Evolutionary conservation across 1,140 invertebrate genomes (phyloP).

Genomic region (Steinernema feltiae): DNA sequence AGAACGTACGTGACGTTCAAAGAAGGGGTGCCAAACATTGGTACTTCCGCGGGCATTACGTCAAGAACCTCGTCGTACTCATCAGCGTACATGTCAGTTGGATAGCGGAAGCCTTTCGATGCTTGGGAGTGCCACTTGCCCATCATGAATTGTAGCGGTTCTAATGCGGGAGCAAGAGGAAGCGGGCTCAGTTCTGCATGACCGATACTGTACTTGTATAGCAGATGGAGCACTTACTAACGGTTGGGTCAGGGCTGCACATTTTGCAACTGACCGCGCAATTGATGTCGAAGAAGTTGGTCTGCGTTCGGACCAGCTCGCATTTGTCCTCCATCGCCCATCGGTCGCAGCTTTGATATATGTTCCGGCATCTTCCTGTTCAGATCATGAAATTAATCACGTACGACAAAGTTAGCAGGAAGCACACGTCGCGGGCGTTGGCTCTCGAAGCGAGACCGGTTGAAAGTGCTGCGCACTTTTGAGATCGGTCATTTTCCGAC

Average conservation of each 20-base stretch:
- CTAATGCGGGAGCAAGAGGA: slow-evolving; percentile 53
- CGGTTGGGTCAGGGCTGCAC: slow-evolving; percentile 46
- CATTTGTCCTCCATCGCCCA: slow-evolving; percentile 58
- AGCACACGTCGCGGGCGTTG: background rate
- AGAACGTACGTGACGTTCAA: slow-evolving; percentile 52
- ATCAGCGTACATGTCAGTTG: slow-evolving; percentile 49
- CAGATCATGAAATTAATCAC: slow-evolving; percentile 20
- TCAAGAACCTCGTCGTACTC: slow-evolving; percentile 57
- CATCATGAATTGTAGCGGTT: slow-evolving; percentile 56
- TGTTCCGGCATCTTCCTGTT: slow-evolving; percentile 55
- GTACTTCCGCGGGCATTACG: slow-evolving; percentile 53
- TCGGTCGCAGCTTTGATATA: slow-evolving; percentile 56
- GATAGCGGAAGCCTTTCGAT: slow-evolving; percentile 49
- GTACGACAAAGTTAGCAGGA: slow-evolving; percentile 4
- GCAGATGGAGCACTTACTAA: slow-evolving; percentile 42
- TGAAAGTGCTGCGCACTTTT: slow-evolving; percentile 8
- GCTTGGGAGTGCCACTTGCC: slow-evolving; percentile 57
- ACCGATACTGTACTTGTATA: background rate
- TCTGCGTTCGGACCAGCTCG: slow-evolving; percentile 53
- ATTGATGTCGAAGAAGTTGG: slow-evolving; percentile 58
- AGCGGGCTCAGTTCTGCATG: slow-evolving; percentile 51
- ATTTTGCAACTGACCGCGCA: slow-evolving; percentile 55
- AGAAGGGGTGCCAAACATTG: slow-evolving; percentile 57
- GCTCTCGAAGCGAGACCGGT: slow-evolving; percentile 15
- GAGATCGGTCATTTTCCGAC: background rate